These are phyloP conservation scores for Struthio camelus DNA, from an alignment of 2,113 vertebrate genomes.

Conservation along the genomic window DNA sequence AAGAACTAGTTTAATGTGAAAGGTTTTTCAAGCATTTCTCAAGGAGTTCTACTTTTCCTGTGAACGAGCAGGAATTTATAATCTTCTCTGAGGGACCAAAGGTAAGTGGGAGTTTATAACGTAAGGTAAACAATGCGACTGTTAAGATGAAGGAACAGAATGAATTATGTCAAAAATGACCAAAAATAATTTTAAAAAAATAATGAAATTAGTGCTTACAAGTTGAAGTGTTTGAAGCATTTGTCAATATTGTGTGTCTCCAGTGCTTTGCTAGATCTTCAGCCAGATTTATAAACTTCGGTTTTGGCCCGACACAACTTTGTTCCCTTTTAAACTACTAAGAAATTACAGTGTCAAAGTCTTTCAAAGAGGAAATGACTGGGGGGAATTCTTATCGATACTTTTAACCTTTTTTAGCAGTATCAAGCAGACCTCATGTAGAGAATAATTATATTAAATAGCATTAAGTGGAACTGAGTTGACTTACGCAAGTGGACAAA, in stretches of 20 bases:
- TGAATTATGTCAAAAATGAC: not conserved
- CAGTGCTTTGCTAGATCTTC: not conserved
- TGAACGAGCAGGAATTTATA: not conserved
- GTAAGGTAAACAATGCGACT: not conserved
- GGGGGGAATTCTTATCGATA: not conserved
- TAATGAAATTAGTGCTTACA: not conserved
- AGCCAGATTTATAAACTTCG: not conserved
- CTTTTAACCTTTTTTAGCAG: not conserved
- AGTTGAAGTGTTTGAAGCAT: not conserved
- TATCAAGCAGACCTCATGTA: fast-evolving
- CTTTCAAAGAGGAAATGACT: not conserved
- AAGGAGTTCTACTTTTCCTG: not conserved
- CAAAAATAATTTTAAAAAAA: not conserved
- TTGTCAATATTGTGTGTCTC: not conserved
- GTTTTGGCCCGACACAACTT: not conserved
- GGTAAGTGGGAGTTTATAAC: not conserved
- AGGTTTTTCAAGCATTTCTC: not conserved
- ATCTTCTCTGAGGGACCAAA: not conserved
- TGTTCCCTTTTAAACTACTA: not conserved
- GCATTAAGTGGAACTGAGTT: not conserved
- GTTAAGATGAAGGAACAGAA: not conserved
- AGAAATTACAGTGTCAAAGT: not conserved
- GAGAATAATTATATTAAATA: not conserved
- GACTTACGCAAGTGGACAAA: not conserved
- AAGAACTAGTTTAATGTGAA: not conserved